Base-by-base conservation (phyloP, 2,797 vertebrate species). In the Nyctalus aviator region DNA sequence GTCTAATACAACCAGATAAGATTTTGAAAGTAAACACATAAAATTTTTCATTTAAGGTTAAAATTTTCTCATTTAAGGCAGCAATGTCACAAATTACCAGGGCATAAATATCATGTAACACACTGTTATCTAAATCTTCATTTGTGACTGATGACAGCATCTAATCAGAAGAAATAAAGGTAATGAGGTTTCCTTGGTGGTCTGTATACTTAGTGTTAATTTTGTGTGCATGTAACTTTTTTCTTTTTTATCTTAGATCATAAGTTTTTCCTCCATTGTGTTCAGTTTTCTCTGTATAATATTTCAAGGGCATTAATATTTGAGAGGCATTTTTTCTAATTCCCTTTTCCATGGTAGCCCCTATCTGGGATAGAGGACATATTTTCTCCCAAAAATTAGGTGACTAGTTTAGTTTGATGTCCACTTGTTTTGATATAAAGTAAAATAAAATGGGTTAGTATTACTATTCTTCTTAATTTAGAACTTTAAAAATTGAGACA, bases 91-190 rank as follows among this genome's bases (percentile, higher is more conserved):
- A 59, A 81, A 85, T 97, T 97, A 93, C 44, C 96, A 92, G 88
- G 92, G 37, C 35, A 93, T 95, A 98, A 97, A 96, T 87, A 84
- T 23, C 95, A 95, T 96, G 96, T 96, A 97, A 81, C 94, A 94
- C 88, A 78, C 1, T 87, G 50, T 68, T 81, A 82, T 96, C 86
- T 95, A 86, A 97, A 88, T 66, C 68, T 90, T 97, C 95, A 97
- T 97, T 96, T 95, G 84, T 97, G 81, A 84, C 82, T 95, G 37
- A 89, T 96, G 96, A 93, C 95, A 95, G 89, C 82, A 71, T 95
- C 77, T 93, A 86, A 97, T 84, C 44, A 93, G 64, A 84, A 77
- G 83, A 96, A 96, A 94, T 93, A 97, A 96, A 95, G 18, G 17
- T 55, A 93, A 73, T 78, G 84, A 88, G 59, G 1, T 69, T 81